phyloP scores from a whole-genome alignment of 2,113 vertebrate genomes.

The Tiliqua scincoides region DNA sequence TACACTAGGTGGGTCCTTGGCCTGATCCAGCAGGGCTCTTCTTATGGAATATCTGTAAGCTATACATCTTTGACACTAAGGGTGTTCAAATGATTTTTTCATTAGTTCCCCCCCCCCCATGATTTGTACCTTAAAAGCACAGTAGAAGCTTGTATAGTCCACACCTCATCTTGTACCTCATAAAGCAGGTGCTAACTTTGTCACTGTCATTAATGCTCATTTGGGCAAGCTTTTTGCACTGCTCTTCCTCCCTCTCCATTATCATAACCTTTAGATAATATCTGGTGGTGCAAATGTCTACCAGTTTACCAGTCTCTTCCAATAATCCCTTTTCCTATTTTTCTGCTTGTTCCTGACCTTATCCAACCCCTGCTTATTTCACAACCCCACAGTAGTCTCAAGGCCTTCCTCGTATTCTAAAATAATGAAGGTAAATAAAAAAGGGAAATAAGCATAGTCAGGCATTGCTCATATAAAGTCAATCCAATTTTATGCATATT shows the following conservation, averaged over 20 bases:
- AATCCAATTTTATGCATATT: too few relatives aligned
- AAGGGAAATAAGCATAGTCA: background rate
- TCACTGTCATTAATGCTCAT: background rate
- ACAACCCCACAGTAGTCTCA: background rate
- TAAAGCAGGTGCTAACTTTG: conserved; percentile 3
- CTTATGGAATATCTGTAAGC: background rate
- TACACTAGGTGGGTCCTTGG: too few relatives aligned
- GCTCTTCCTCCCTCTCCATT: background rate
- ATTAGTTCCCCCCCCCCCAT: too few relatives aligned
- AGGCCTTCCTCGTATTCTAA: background rate
- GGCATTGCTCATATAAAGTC: background rate
- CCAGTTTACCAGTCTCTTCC: background rate
- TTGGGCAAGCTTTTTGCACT: background rate
- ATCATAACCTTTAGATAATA: background rate
- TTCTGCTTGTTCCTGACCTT: background rate
- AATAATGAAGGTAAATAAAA: background rate
- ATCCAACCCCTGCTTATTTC: background rate
- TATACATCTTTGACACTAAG: background rate
- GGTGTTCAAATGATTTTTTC: too few relatives aligned
- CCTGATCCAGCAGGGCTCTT: too few relatives aligned
- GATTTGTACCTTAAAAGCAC: background rate
- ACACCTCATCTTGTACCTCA: background rate
- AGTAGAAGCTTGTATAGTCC: background rate
- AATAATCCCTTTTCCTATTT: background rate
- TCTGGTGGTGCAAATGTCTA: background rate